Evolutionary conservation across 2,113 vertebrate species (phyloP), one percentile per base, ranked within the genome.

Genomic region (Cyrtonyx montezumae): DNA sequence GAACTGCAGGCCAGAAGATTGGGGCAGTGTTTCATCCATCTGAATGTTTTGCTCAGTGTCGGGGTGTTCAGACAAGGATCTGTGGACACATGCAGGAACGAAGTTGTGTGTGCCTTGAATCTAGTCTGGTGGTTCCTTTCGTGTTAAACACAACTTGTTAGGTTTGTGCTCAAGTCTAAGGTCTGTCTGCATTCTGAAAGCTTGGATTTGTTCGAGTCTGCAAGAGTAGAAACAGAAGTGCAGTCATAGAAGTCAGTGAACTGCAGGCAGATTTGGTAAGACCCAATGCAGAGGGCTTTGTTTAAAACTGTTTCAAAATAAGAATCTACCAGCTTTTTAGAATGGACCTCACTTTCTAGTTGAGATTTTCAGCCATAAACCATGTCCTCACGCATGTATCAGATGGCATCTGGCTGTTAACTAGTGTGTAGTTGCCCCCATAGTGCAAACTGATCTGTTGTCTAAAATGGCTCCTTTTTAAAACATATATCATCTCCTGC

Each of bases 371-470:
- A 87, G 17, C 62, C 56, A 8, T 61, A 26, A 53, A 4, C 18
- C 9, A 20, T 20, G 69, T 53, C 36, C 30, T 88, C 11, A 14
- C 34, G 77, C 17, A 12, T 9, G 8, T 36, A 26, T 0, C 74
- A 76, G 63, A 37, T 62, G 59, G 65, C 87, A 83, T 79, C 76
- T 95, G 82, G 62, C 32, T 68, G 32, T 51, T 53, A 93, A 93
- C 74, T 77, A 69, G 37, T 85, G 16, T 37, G 22, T 59, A 9
- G 68, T 88, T 91, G 71, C 25, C 68, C 63, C 37, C n/a, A 23
- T 80, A 90, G 82, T 90, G 55, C 75, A 83, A 79, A 79, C 40
- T 91, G 75, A 73, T 94, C 91, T 95, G 76, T 91, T 90, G 73
- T 51, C 87, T 91, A 26, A 83, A 94, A 56, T 83, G 76, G 55